Evolutionary conservation across 92 coral and sea anemone genomes (phyloP).

Genomic region (Montipora capitata): DNA sequence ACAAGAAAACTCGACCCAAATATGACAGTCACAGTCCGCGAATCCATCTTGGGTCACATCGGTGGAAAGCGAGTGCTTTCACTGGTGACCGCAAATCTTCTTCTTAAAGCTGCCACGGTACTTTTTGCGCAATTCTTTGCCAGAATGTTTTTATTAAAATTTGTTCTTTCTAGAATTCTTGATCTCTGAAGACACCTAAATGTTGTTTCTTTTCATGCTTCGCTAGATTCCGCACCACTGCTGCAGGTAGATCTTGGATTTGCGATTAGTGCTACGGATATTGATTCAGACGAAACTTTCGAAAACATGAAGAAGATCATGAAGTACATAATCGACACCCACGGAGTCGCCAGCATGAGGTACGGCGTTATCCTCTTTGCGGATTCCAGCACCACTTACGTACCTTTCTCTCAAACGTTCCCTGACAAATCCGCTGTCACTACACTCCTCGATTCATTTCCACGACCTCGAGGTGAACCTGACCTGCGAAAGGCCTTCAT

Average conservation of each 20-base stretch:
- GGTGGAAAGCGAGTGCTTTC: too few species aligned
- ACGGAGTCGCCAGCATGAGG: slow-evolving; percentile 67
- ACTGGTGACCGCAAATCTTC: too few species aligned
- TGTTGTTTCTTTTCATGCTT: neutral
- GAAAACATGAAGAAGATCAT: slow-evolving; percentile 75
- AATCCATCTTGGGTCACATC: too few species aligned
- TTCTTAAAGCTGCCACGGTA: too few species aligned
- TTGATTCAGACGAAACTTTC: slow-evolving; percentile 61
- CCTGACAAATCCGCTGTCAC: slow-evolving; percentile 63
- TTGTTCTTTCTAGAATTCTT: too few species aligned
- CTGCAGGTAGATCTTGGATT: slow-evolving; percentile 81
- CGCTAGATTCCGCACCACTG: slow-evolving; percentile 35
- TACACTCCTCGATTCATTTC: slow-evolving; percentile 38
- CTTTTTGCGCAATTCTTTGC: too few species aligned
- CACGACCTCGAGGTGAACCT: slow-evolving; percentile 70
- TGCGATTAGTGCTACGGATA: slow-evolving; percentile 76
- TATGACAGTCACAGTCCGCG: too few species aligned
- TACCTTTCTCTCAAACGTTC: slow-evolving; percentile 77
- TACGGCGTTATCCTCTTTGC: slow-evolving; percentile 89
- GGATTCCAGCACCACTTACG: slow-evolving; percentile 62
- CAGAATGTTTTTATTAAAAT: too few species aligned
- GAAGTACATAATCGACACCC: slow-evolving; percentile 66
- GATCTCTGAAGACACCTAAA: too few species aligned
- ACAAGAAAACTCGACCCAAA: too few species aligned
- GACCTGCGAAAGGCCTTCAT: slow-evolving; percentile 76